Conservation (phyloP, 2,113 vertebrate genomes). For the Prunella fulvescens region DNA sequence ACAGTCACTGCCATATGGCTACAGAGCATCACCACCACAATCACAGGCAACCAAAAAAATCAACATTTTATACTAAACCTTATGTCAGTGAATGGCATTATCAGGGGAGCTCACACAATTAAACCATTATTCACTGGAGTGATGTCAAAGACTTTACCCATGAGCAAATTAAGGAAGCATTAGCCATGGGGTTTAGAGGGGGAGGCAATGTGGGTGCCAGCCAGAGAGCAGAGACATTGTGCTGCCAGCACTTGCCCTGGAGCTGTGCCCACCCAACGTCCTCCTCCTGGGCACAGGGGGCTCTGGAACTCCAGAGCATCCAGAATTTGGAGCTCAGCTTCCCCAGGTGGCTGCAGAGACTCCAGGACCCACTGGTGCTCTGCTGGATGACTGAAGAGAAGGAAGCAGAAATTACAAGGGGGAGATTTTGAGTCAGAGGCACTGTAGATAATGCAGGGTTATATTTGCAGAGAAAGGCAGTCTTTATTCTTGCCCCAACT, state of each 20-base stretch:
- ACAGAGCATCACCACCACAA: neutral
- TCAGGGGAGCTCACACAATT: neutral
- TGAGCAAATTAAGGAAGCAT: conserved; percentile 3
- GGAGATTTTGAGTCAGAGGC: neutral
- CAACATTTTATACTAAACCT: neutral
- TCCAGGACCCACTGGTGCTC: neutral
- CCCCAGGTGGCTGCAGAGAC: neutral
- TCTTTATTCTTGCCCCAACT: neutral
- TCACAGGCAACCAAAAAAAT: neutral
- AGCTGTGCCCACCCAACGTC: neutral
- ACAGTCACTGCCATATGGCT: neutral
- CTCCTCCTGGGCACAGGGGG: too few relatives aligned
- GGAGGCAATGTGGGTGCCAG: neutral
- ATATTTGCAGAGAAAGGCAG: neutral
- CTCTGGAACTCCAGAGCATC: neutral
- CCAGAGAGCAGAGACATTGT: neutral
- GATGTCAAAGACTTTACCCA: neutral
- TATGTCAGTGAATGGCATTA: neutral
- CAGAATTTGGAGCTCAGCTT: neutral
- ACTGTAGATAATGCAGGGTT: neutral
- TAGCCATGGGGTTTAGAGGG: neutral
- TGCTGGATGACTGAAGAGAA: neutral
- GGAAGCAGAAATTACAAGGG: neutral
- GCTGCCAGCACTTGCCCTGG: neutral
- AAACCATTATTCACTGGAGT: neutral